Percentiles rank a stretch among this genome's conserved stretches.
These are phyloP conservation scores for Enteromius viviparus DNA, from an alignment of 2,797 vertebrate species.

Conservation along the genomic window DNA sequence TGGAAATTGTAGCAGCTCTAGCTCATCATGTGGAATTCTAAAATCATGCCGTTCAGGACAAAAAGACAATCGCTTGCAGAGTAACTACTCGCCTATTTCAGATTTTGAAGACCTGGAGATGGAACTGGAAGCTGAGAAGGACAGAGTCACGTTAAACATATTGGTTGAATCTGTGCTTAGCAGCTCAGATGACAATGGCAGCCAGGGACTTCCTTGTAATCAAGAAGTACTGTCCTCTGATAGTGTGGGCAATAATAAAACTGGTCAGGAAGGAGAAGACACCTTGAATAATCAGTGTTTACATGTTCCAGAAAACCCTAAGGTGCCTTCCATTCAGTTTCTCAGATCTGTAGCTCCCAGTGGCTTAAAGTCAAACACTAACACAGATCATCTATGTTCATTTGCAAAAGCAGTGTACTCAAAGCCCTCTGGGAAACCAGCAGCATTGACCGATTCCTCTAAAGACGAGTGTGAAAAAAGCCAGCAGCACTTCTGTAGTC, in stretches of 20 bases:
- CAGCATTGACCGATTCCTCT: constrained; percentile 7
- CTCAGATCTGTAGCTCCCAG: constrained; percentile 3
- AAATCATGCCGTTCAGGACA: constrained; percentile 1
- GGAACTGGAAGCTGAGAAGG: constrained; percentile 50
- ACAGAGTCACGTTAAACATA: constrained; percentile 35
- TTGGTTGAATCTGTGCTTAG: constrained; percentile 42
- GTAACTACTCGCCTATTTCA: constrained; percentile 53
- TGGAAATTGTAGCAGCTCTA: not conserved
- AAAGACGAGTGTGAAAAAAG: constrained; percentile 17
- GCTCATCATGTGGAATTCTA: not conserved
- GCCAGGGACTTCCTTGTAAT: constrained; percentile 1
- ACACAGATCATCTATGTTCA: not conserved
- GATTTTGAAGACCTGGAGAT: constrained; percentile 60
- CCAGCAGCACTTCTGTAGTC: not conserved
- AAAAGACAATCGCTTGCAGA: constrained; percentile 23
- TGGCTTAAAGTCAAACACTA: not conserved
- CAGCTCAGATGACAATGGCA: constrained; percentile 38
- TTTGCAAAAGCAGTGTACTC: constrained; percentile 29
- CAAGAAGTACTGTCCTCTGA: not conserved
- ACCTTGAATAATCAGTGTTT: constrained; percentile 30
- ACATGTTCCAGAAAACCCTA: constrained; percentile 21
- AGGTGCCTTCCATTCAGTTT: constrained; percentile 52
- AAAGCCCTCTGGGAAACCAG: constrained; percentile 15
- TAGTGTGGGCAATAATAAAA: not conserved
- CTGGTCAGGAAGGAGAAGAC: not conserved